These are phyloP conservation scores for Paracanthobrama guichenoti DNA, from an alignment of 2,113 vertebrate species.

Conservation along the genomic window DNA sequence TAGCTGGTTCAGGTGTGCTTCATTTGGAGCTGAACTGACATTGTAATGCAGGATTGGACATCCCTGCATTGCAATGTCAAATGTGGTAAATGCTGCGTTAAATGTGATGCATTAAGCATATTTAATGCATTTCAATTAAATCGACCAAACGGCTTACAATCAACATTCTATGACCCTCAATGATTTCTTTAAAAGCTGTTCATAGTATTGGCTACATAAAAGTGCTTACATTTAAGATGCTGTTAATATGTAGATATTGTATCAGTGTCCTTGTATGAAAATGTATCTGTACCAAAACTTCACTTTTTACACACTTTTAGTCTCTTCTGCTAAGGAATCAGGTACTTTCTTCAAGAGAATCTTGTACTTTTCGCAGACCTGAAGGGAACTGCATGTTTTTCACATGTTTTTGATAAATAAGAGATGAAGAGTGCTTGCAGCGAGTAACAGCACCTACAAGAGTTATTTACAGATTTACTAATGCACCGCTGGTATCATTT, in stretches of 20 bases:
- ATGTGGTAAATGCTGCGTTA: neutral
- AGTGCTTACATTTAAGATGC: neutral
- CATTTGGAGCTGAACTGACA: no score
- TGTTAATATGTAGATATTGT: neutral
- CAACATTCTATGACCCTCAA: neutral
- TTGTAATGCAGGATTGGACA: no score
- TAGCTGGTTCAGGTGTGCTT: no score
- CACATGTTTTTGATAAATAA: slow-evolving; percentile 18
- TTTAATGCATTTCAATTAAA: neutral
- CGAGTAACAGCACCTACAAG: neutral
- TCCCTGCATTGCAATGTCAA: no score
- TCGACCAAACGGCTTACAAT: neutral
- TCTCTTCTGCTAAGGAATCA: neutral
- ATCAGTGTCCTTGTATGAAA: neutral
- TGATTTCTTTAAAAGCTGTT: neutral
- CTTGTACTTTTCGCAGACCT: neutral
- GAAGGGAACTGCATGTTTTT: slow-evolving; percentile 6
- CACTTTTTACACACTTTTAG: neutral
- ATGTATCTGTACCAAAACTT: neutral
- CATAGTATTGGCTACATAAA: neutral
- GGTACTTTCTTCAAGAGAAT: neutral
- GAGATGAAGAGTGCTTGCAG: neutral
- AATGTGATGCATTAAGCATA: neutral
- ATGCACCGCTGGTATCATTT: neutral
- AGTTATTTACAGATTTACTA: slow-evolving; percentile 16